phyloP scores from a whole-genome alignment of 2,113 vertebrate species.

The Corythornis cristatus region DNA sequence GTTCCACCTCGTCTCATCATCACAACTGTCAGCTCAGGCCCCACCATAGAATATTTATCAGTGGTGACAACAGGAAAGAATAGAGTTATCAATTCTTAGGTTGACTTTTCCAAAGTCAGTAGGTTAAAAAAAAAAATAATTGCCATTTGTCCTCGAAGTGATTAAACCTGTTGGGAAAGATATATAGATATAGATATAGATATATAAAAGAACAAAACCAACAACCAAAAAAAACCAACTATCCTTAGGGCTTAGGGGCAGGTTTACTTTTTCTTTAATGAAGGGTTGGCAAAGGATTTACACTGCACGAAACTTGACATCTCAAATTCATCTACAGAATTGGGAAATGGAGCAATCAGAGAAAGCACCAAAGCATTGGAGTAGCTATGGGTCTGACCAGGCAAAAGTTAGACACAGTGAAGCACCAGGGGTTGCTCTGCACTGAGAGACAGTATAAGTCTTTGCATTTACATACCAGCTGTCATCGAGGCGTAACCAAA shows the following conservation, averaged over 20 bases:
- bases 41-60: slow-evolving; percentile 8
- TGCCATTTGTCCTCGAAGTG: neutral
- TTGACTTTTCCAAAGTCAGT: neutral
- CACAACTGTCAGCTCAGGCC: neutral
- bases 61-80: neutral
- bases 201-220: too few relatives aligned
- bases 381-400: neutral
- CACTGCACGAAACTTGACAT: neutral
- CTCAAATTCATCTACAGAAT: neutral
- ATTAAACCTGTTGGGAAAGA: neutral
- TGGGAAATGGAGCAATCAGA: neutral
- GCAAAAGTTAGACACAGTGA: neutral
- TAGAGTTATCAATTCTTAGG: neutral
- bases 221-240: too few relatives aligned
- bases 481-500: slow-evolving; percentile 7
- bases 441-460: neutral
- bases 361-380: fast-evolving
- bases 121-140: neutral
- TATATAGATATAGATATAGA: too few relatives aligned
- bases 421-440: neutral
- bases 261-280: neutral
- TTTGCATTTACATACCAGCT: slow-evolving; percentile 20
- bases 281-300: neutral
- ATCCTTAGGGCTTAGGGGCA: neutral
- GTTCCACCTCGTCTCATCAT: neutral